These are phyloP conservation scores for Zygogramma bicolorata DNA, from an alignment of 2,888 invertebrate species.

Conservation along the genomic window DNA sequence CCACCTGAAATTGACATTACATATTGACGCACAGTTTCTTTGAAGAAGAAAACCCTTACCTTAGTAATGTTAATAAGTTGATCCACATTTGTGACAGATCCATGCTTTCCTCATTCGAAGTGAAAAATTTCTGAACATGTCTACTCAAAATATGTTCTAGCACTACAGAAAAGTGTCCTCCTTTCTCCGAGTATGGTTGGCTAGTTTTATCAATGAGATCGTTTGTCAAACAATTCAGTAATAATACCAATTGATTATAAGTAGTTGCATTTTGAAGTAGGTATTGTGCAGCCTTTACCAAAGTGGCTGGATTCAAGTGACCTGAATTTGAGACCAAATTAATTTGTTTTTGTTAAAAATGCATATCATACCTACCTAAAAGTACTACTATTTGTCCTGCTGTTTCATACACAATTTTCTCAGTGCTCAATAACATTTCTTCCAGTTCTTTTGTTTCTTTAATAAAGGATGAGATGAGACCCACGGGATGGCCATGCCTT, in stretches of 20 bases:
- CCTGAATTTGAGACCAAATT: slow-evolving; percentile 61
- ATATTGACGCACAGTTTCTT: slow-evolving; percentile 6
- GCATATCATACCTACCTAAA: slow-evolving; percentile 67
- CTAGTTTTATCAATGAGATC: slow-evolving; percentile 66
- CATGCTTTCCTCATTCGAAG: slow-evolving; percentile 51
- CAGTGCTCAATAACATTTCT: slow-evolving; percentile 70
- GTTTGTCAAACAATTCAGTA: slow-evolving; percentile 74
- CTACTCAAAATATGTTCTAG: slow-evolving; percentile 62
- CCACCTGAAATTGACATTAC: slow-evolving; percentile 69
- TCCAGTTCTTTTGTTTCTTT: slow-evolving; percentile 71
- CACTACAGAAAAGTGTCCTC: slow-evolving; percentile 66
- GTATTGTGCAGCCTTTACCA: slow-evolving; percentile 73
- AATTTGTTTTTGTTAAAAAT: not conserved
- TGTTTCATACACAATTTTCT: slow-evolving; percentile 72
- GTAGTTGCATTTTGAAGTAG: slow-evolving; percentile 73
- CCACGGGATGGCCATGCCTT: slow-evolving; percentile 65
- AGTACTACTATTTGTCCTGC: slow-evolving; percentile 71
- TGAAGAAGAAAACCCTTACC: slow-evolving; percentile 44
- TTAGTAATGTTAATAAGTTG: slow-evolving; percentile 61
- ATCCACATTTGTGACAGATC: slow-evolving; percentile 62
- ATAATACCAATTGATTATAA: slow-evolving; percentile 72
- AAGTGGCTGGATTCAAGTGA: slow-evolving; percentile 72
- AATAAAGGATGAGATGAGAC: slow-evolving; percentile 69
- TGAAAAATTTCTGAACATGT: slow-evolving; percentile 55
- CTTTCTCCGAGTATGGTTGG: slow-evolving; percentile 62